Conservation (phyloP, 2,888 invertebrate genomes). For the Amiota mariae region DNA sequence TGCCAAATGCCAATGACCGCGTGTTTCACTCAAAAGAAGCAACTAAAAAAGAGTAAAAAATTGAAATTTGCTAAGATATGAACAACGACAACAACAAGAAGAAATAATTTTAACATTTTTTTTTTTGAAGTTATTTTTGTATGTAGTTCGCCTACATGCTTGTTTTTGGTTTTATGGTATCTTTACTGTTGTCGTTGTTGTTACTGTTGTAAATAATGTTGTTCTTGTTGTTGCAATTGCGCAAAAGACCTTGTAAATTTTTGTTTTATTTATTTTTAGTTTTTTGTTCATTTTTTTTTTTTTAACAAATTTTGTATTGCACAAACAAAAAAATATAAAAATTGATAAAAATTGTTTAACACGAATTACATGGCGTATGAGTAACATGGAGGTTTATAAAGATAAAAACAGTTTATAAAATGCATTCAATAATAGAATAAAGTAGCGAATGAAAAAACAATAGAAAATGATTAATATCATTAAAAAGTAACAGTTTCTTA, state of each 20-base stretch:
- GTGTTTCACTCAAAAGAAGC: constrained; percentile 30
- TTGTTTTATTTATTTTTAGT: constrained; percentile 37
- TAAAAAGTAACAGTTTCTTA: too few species aligned
- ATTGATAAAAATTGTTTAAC: background rate
- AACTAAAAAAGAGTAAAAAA: background rate
- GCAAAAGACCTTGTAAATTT: constrained; percentile 61
- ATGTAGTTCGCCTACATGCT: background rate
- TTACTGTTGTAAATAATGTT: background rate
- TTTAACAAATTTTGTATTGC: constrained; percentile 33
- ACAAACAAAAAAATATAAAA: background rate
- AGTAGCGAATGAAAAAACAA: too few species aligned
- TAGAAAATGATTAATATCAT: too few species aligned
- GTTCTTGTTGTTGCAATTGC: constrained; percentile 52
- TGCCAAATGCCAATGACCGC: constrained; percentile 62
- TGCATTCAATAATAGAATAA: too few species aligned
- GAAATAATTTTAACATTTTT: constrained; percentile 57
- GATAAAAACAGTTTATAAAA: too few species aligned
- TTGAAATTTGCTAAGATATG: constrained; percentile 25
- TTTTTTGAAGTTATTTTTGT: constrained; percentile 8
- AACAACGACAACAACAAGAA: constrained; percentile 44
- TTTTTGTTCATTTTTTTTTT: constrained; percentile 38
- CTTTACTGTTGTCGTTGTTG: constrained; percentile 18
- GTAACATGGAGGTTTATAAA: background rate
- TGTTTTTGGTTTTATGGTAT: constrained; percentile 22
- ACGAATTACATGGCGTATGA: background rate